Base-by-base conservation (phyloP, 2,888 invertebrate species). In the Leptarthrus brevirostris region DNA sequence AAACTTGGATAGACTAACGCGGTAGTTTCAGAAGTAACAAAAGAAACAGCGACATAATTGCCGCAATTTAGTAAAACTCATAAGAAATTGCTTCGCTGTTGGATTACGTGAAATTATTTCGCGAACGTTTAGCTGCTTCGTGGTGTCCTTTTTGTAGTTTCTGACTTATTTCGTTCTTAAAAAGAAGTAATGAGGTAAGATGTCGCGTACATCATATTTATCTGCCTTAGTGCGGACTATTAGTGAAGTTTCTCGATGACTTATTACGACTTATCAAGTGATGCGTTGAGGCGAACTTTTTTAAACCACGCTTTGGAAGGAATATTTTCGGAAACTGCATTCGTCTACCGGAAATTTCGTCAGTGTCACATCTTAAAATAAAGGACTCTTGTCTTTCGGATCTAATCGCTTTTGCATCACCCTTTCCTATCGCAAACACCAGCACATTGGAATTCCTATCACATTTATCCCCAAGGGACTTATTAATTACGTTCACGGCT, bases 31-130 rank as follows among this genome's bases (percentile, higher is more conserved):
- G 40, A 18, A 49, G 49, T 49, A 49, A 47, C 64, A 64, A 64
- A 64, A 64, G 47, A 64, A 47, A 47, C 47, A 64, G 47, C 64
- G 44, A 64, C 47, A 64, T 64, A 64, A 64, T 64, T 64, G 47
- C 64, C 24, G 64, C 64, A 64, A 64, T 64, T 64, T 64, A 64
- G 64, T 44, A 64, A 44, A 64, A 64, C 64, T 64, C 64, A 64
- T 64, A 64, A 64, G 64, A 64, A 64, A 64, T 44, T 64, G 44
- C 64, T 10, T 64, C 47, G 24, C 10, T 47, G 1, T 20, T 44
- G 64, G 64, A 64, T 64, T 64, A 64, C 64, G 64, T 47, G 64
- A 64, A 64, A 64, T 44, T 64, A 47, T 64, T 64, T 64, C 44
- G 44, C 24, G 64, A 24, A 44, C 44, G 16, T 64, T 64, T 64